Evolutionary conservation across 2,113 vertebrate genomes (phyloP).

Genomic region (Spea multiplicata): DNA sequence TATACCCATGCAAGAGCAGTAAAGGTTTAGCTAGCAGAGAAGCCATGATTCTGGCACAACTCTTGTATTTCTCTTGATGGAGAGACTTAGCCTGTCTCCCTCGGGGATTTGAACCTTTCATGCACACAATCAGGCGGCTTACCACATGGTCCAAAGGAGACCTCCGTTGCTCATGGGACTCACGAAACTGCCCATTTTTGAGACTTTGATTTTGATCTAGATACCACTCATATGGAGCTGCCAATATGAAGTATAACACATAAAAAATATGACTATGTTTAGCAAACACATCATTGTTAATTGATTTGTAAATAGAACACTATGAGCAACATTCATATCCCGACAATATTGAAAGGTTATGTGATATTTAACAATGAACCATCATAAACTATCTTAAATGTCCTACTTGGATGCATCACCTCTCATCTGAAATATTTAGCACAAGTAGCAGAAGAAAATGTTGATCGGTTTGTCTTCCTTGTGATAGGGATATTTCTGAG

Average conservation of each 20-base stretch:
- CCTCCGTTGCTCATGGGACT: constrained; percentile 33
- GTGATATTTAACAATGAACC: background rate
- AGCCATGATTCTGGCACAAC: constrained; percentile 40
- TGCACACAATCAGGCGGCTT: constrained; percentile 31
- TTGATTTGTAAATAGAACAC: constrained; percentile 6
- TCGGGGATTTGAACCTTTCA: constrained; percentile 40
- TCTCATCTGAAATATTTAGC: background rate
- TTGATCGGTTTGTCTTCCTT: background rate
- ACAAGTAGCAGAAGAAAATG: background rate
- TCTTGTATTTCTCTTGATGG: constrained; percentile 36
- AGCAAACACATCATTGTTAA: constrained; percentile 24
- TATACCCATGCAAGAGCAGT: constrained; percentile 35
- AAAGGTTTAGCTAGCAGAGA: constrained; percentile 35
- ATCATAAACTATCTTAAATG: background rate
- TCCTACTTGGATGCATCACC: background rate
- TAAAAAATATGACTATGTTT: constrained; percentile 19
- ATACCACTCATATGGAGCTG: constrained; percentile 23
- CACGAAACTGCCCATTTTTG: constrained; percentile 12
- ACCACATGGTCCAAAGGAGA: constrained; percentile 43
- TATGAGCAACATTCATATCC: background rate
- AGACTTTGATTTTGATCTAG: constrained; percentile 33
- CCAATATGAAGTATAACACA: constrained; percentile 12
- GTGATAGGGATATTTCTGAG: background rate
- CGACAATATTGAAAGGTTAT: background rate
- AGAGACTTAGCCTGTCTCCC: constrained; percentile 33